Evolutionary conservation across 2,888 invertebrate genomes (phyloP).

Genomic region (Macaria notata): DNA sequence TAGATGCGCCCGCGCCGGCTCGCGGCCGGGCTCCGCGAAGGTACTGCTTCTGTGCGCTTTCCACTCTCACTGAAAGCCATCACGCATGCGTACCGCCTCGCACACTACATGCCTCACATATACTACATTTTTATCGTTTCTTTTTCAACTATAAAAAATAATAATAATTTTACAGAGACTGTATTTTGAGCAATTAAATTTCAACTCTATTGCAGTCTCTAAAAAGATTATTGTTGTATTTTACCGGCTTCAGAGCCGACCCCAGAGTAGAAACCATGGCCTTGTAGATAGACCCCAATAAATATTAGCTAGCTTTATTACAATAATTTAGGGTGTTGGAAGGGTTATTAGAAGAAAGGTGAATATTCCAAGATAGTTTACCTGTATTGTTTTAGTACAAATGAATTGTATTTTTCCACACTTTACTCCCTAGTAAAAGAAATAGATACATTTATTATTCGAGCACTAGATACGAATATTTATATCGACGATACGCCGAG

Average conservation of each 20-base stretch:
- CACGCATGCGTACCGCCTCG: slow-evolving; percentile 59
- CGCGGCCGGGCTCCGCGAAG: slow-evolving; percentile 40
- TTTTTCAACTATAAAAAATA: background rate
- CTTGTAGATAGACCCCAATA: slow-evolving; percentile 58
- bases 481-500: slow-evolving; percentile 4
- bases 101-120: slow-evolving; percentile 10
- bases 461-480: background rate
- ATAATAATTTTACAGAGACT: background rate
- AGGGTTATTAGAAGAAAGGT: slow-evolving; percentile 18
- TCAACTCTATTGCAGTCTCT: slow-evolving; percentile 3
- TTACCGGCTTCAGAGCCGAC: slow-evolving; percentile 37
- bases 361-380: slow-evolving; percentile 25
- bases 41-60: slow-evolving; percentile 68
- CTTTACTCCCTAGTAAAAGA: slow-evolving; percentile 4
- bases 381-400: slow-evolving; percentile 38
- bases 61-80: slow-evolving; percentile 50
- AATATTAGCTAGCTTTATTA: slow-evolving; percentile 31
- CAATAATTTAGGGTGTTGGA: slow-evolving; percentile 24
- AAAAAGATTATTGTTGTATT: slow-evolving; percentile 9
- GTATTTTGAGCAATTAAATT: background rate
- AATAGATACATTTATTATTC: background rate
- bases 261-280: slow-evolving; percentile 49
- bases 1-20: slow-evolving; percentile 1
- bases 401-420: slow-evolving; percentile 27
- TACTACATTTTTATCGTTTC: slow-evolving; percentile 3